Evolutionary conservation across 2,113 vertebrate species (phyloP).

Genomic region (Caranx ignobilis): DNA sequence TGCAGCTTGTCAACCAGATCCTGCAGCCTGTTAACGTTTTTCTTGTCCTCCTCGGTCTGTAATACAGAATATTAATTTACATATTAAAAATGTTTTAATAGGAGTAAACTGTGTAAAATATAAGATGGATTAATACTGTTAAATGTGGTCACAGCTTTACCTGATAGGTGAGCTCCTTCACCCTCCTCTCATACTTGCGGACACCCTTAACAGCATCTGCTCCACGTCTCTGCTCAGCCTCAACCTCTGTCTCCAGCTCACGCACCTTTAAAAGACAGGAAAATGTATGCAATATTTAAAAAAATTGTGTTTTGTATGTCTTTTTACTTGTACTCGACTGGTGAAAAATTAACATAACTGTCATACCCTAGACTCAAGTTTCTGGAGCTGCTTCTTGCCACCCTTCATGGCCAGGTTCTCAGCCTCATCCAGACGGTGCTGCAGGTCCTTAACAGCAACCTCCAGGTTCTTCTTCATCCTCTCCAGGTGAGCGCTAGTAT

Average conservation of each 20-base stretch:
- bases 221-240: conserved; percentile 44
- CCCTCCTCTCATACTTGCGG: conserved; percentile 79
- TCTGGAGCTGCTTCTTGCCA: conserved; percentile 90
- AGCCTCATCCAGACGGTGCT: conserved; percentile 91
- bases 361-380: conserved; percentile 86
- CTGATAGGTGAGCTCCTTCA: conserved; percentile 79
- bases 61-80: neutral
- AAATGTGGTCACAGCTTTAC: conserved; percentile 18
- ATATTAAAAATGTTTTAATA: neutral
- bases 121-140: neutral
- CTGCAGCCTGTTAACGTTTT: conserved; percentile 73
- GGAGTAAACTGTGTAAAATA: neutral
- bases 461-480: conserved; percentile 97
- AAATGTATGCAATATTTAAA: neutral
- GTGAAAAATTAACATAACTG: too few relatives aligned
- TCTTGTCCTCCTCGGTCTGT: conserved; percentile 78
- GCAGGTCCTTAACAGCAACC: conserved; percentile 82
- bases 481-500: conserved; percentile 91
- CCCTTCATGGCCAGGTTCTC: conserved; percentile 90
- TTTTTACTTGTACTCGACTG: neutral
- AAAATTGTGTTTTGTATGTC: neutral
- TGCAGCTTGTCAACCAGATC: conserved; percentile 87
- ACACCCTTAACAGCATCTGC: conserved; percentile 75
- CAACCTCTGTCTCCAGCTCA: conserved; percentile 68
- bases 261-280: conserved; percentile 54